phyloP scores from a whole-genome alignment of 2,797 vertebrate species.

The Sebastes goodei region DNA sequence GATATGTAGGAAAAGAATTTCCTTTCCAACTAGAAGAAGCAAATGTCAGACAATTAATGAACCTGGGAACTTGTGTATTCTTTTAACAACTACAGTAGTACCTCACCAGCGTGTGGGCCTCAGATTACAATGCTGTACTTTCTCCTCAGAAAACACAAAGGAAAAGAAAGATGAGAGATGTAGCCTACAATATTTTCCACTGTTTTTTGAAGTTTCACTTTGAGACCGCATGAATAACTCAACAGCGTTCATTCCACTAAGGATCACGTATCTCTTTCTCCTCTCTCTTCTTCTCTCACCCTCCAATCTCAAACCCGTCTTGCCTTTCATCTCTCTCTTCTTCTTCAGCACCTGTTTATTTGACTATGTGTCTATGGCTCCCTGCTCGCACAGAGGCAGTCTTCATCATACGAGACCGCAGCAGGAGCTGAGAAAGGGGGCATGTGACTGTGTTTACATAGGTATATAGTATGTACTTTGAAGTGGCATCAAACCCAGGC shows the following conservation, averaged over 20 bases:
- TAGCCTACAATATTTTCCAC: constrained; percentile 8
- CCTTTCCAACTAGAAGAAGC: neutral
- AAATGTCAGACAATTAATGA: constrained; percentile 39
- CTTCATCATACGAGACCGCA: constrained; percentile 9
- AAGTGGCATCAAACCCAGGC: constrained; percentile 23
- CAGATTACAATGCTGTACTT: constrained; percentile 12
- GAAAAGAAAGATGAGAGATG: constrained; percentile 32
- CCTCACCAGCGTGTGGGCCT: neutral
- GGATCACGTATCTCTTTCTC: constrained; percentile 27
- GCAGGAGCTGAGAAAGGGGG: neutral
- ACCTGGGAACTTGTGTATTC: constrained; percentile 5
- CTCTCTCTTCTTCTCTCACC: neutral
- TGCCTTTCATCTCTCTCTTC: constrained; percentile 35
- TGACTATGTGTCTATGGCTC: constrained; percentile 26
- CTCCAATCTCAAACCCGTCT: constrained; percentile 22
- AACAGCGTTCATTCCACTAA: constrained; percentile 34
- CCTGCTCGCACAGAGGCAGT: neutral
- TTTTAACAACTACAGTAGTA: constrained; percentile 20
- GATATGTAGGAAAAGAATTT: neutral
- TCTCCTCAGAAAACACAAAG: constrained; percentile 17
- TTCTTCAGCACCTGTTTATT: constrained; percentile 45
- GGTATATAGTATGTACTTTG: constrained; percentile 11
- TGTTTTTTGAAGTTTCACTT: constrained; percentile 49
- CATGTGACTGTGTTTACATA: constrained; percentile 24
- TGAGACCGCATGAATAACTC: constrained; percentile 50